Evolutionary conservation across 2,797 vertebrate species (phyloP), one percentile per base, ranked within the genome.

Genomic region (Tenualosa ilisha): DNA sequence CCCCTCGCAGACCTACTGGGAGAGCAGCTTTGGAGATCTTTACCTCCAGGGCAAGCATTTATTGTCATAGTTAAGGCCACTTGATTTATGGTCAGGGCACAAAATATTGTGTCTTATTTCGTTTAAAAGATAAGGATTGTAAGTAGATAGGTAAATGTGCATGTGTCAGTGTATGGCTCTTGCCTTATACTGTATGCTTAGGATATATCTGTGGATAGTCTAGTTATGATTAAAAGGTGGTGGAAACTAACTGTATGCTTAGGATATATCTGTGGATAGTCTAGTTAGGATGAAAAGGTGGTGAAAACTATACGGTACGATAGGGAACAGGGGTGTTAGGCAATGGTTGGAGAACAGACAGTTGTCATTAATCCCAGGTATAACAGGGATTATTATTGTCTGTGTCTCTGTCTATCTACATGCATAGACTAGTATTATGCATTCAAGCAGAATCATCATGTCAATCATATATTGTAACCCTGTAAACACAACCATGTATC

Each of bases 11-110:
- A 22, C 26, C 37, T 22, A 79, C 72, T 9, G 40, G 40, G 40
- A 79, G 72, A 20, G 40, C 40, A 46, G 72, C 72, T 46, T 79
- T 46, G 40, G 15, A 79, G 6, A 79, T 79, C 40, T 79, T 20
- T 79, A 40, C 72, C 68, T 43, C 72, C 37, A 6, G 6, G 72
- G 17, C 15, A 46, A 79, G 72, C 37, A 79, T 79, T 79, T 79
- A 79, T 43, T 79, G 72, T 79, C 72, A 79, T 79, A 46, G 72
- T 79, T 79, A 79, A 79, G 72, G 72, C 72, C 72, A 20, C 20
- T 20, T 43, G 72, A 79, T 46, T 46, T 46, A 79, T 79, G 72
- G 72, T 8, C 37, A 22, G 40, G 37, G 15, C 15, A 37, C 72
- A 79, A 6, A 20, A 46, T 43, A 46, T 79, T 53, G 81, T 31